Evolutionary conservation across 2,797 vertebrate species (phyloP).

Genomic region (Limosa lapponica): DNA sequence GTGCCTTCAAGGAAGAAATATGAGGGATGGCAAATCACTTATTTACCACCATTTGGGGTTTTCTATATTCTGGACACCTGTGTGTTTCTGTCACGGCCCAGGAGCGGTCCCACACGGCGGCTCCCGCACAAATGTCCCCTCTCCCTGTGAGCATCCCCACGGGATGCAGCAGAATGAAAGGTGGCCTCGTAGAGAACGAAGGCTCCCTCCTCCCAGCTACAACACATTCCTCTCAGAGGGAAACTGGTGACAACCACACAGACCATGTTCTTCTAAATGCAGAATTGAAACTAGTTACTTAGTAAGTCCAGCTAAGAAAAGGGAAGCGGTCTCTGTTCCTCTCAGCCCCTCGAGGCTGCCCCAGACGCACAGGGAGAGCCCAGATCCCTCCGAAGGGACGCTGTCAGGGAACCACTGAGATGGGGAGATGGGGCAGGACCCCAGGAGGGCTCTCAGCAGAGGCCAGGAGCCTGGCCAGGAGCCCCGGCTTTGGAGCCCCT

Average conservation of each 20-base stretch:
- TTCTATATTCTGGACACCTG: neutral
- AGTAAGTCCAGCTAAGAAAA: neutral
- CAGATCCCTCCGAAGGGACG: neutral
- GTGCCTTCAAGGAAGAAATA: neutral
- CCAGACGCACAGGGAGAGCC: neutral
- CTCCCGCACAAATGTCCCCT: neutral
- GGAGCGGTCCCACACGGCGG: neutral
- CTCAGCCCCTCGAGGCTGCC: neutral
- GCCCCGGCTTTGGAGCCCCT: neutral
- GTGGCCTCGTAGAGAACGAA: neutral
- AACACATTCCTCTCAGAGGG: neutral
- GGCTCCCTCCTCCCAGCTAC: neutral
- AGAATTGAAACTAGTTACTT: slow-evolving; percentile 41
- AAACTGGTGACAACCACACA: neutral
- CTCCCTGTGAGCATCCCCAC: neutral
- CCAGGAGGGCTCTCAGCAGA: neutral
- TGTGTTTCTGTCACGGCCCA: neutral
- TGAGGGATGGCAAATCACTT: neutral
- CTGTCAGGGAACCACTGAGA: neutral
- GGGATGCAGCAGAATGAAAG: neutral
- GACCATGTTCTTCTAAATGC: neutral
- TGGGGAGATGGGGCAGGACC: neutral
- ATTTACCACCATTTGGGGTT: neutral
- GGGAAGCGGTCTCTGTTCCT: slow-evolving; percentile 16
- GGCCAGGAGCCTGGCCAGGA: neutral